phyloP scores from a whole-genome alignment of 1,140 invertebrate species.

The Halesus radiatus region DNA sequence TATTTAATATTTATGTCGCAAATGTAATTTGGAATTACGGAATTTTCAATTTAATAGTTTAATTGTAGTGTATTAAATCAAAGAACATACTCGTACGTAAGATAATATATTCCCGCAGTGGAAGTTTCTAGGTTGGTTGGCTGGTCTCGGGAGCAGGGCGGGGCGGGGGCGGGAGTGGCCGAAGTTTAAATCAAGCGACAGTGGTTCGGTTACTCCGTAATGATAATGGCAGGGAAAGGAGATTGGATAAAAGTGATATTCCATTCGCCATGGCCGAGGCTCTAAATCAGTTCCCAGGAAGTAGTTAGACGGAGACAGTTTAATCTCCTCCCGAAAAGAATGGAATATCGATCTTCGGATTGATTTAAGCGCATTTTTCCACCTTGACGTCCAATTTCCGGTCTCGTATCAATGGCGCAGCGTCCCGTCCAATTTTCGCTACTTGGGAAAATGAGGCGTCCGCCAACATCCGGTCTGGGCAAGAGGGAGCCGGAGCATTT shows the following conservation, averaged over 20 bases:
- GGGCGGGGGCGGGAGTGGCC: no score
- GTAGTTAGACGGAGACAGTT: conserved; percentile 13
- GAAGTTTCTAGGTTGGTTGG: no score
- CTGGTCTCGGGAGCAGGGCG: no score
- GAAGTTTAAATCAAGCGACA: no score
- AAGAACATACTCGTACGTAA: no score
- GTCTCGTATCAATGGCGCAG: conserved; percentile 31
- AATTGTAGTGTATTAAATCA: no score
- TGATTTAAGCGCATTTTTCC: conserved; percentile 49
- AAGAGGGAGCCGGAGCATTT: conserved; percentile 43
- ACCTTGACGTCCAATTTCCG: conserved; percentile 54
- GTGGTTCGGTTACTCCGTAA: no score
- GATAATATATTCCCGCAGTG: no score
- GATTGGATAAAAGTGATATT: background rate
- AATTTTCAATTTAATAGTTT: no score
- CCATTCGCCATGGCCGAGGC: background rate
- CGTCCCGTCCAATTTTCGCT: conserved; percentile 48
- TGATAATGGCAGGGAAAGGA: background rate
- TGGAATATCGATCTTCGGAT: background rate
- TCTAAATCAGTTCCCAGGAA: background rate
- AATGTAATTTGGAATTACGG: no score
- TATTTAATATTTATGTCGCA: no score
- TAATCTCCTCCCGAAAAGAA: conserved; percentile 1
- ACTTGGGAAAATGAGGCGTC: conserved; percentile 52
- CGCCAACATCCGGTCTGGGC: conserved; percentile 33